Base-by-base conservation (phyloP, 2,888 invertebrate species). In the Amitus sp. region DNA sequence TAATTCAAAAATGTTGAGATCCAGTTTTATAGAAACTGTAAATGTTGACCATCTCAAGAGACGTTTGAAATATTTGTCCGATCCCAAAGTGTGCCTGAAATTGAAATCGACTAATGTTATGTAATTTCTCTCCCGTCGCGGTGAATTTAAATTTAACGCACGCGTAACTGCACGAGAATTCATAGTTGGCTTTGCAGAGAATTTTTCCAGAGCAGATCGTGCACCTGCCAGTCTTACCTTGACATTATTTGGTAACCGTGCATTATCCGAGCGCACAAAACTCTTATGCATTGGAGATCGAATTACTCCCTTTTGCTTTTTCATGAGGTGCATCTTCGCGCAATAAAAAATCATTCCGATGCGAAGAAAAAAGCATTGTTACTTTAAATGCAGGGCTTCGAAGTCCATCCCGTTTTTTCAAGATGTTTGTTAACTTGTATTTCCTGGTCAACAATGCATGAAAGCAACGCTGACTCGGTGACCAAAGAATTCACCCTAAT, bases 241-340 rank as follows among this genome's bases (percentile, higher is more conserved):
- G 78, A 77, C 77, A 77, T 77, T 78, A 77, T 78, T 74, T 68
- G 71, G 65, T 62, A 66, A 68, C 68, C 69, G 68, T 70, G 67
- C 69, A 64, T 71, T 73, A 72, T 61, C 68, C 63, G 70, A 66
- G 63, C 68, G 60, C 47, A 63, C 49, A 52, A n/a, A n/a, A n/a
- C n/a, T n/a, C n/a, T n/a, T n/a, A n/a, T n/a, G n/a, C n/a, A n/a
- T n/a, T n/a, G n/a, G n/a, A n/a, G n/a, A n/a, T n/a, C n/a, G n/a
- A n/a, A 59, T 57, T 56, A 62, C 58, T 62, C 57, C 52, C 34
- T 27, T 55, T 62, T 66, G 56, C 57, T 45, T 53, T 52, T 54
- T 45, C 52, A 43, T 28, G 47, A 28, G 6, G 43, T 33, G 12
- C 45, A 45, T n/a, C 23, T 28, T 9, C 30, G 46, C 9, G 10